These are phyloP conservation scores for Malurus splendens DNA, from an alignment of 2,797 vertebrate genomes.

Conservation along the genomic window DNA sequence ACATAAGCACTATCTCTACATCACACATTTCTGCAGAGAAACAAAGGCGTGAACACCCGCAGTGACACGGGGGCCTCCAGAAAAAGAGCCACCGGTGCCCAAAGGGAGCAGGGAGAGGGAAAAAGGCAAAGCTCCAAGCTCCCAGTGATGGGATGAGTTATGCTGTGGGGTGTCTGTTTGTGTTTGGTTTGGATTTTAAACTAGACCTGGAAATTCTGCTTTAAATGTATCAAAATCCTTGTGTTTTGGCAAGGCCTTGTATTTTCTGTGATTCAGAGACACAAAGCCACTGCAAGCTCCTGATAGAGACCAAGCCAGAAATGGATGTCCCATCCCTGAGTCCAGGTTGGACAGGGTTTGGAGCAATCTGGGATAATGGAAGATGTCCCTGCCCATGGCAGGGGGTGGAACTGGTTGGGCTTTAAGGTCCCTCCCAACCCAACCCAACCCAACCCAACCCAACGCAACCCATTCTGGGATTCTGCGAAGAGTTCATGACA, in stretches of 20 bases:
- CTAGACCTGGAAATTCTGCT: neutral
- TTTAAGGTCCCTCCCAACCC: neutral
- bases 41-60: constrained; percentile 46
- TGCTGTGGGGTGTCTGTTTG: fast-evolving
- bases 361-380: neutral
- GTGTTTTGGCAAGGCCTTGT: neutral
- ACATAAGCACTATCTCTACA: constrained; percentile 54
- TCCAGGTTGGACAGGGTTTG: neutral
- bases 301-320: neutral
- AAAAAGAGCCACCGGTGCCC: constrained; percentile 39
- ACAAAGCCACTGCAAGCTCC: neutral
- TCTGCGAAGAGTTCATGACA: neutral
- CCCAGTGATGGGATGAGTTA: neutral
- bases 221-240: neutral
- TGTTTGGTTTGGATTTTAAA: neutral
- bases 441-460: neutral
- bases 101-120: neutral
- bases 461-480: neutral
- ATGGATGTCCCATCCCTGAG: neutral
- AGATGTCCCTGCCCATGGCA: neutral
- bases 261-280: neutral
- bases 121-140: neutral
- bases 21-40: constrained; percentile 38
- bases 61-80: constrained; percentile 18
- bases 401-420: too few species aligned